These are phyloP conservation scores for Eulemur rubriventer DNA, from an alignment of 2,797 vertebrate species.

Conservation along the genomic window DNA sequence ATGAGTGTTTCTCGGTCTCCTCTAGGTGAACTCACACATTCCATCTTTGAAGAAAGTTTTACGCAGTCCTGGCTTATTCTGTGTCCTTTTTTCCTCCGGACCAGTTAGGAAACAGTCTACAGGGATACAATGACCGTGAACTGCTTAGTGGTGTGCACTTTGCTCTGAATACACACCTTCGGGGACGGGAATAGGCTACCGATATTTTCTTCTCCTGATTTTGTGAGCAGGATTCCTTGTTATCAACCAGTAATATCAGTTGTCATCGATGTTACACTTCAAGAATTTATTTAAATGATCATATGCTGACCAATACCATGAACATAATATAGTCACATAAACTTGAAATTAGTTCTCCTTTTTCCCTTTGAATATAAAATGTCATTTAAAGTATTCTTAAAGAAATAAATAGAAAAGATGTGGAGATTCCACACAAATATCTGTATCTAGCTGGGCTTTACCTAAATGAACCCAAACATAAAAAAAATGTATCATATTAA, in stretches of 20 bases:
- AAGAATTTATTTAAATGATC: neutral
- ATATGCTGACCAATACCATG: neutral
- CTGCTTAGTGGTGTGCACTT: neutral
- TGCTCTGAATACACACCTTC: neutral
- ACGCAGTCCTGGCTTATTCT: neutral
- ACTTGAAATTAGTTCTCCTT: neutral
- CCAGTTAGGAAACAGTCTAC: neutral
- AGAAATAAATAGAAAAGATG: neutral
- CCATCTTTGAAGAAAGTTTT: constrained; percentile 35
- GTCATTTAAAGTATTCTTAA: neutral
- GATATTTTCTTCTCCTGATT: neutral
- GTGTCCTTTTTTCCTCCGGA: neutral
- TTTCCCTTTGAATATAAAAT: constrained; percentile 22
- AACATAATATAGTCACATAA: neutral
- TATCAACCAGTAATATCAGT: neutral
- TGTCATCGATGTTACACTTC: neutral
- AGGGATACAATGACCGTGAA: constrained; percentile 9
- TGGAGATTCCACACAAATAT: neutral
- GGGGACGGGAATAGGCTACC: neutral
- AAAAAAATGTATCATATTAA: neutral
- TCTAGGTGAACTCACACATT: neutral
- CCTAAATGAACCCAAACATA: neutral
- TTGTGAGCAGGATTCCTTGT: neutral
- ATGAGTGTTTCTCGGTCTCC: neutral
- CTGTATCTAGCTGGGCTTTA: neutral